These are phyloP conservation scores for Molothrus aeneus DNA, from an alignment of 2,797 vertebrate species.

Conservation along the genomic window DNA sequence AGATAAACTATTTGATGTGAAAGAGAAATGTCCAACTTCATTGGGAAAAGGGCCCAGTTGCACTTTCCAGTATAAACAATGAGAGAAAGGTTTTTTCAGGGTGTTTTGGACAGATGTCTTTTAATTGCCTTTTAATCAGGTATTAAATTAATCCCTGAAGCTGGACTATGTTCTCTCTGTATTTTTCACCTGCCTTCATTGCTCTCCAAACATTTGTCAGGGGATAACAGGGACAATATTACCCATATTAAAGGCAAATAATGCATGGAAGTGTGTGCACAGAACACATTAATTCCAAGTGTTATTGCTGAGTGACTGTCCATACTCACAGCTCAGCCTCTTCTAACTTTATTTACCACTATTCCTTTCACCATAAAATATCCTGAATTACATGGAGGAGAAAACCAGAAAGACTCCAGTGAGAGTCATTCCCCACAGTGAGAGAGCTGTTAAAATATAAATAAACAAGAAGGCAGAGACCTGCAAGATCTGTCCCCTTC, in stretches of 20 bases:
- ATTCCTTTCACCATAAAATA: not conserved
- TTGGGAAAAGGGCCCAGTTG: not conserved
- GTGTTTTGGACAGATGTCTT: not conserved
- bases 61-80: not conserved
- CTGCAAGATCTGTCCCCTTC: not conserved
- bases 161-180: not conserved
- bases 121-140: not conserved
- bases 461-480: not conserved
- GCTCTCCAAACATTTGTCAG: not conserved
- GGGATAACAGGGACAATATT: not conserved
- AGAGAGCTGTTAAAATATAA: conserved; percentile 1
- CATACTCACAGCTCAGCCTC: not conserved
- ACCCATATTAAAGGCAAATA: not conserved
- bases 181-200: not conserved
- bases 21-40: not conserved
- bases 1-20: not conserved
- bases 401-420: conserved; percentile 1
- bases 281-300: not conserved
- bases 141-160: not conserved
- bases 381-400: not conserved
- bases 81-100: not conserved
- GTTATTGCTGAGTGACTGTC: not conserved
- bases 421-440: not conserved
- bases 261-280: not conserved
- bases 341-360: not conserved